Conservation (phyloP, 2,113 vertebrate genomes). For the Silurus glanis region DNA sequence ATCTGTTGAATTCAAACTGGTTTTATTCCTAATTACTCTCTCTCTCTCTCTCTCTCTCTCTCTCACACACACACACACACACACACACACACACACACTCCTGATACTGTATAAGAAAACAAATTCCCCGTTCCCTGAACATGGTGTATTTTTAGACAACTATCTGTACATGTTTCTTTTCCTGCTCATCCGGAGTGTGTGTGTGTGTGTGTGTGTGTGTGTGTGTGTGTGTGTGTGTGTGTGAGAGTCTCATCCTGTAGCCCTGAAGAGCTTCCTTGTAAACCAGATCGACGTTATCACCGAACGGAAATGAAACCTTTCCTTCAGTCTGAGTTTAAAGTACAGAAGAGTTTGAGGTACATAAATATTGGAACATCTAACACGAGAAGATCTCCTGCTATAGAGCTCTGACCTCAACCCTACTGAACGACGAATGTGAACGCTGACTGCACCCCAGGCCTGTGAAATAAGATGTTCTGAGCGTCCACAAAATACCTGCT, state of each 20-base stretch:
- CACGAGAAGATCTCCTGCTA: too few species aligned
- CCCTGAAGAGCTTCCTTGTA: constrained; percentile 26
- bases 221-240: constrained; percentile 4
- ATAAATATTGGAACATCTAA: background rate
- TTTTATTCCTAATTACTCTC: background rate
- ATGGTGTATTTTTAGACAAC: constrained; percentile 42
- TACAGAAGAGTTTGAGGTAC: background rate
- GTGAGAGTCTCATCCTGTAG: constrained; percentile 28
- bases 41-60: background rate
- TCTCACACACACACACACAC: background rate
- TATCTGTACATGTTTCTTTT: constrained; percentile 14
- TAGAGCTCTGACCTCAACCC: too few species aligned
- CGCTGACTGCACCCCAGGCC: too few species aligned
- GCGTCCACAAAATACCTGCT: too few species aligned
- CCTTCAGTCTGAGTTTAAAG: background rate
- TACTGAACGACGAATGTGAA: too few species aligned
- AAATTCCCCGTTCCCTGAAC: constrained; percentile 27
- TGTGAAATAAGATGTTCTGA: too few species aligned
- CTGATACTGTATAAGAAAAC: background rate
- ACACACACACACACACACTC: background rate
- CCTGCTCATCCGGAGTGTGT: background rate
- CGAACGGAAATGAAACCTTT: constrained; percentile 19
- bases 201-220: constrained; percentile 13
- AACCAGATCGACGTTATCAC: background rate
- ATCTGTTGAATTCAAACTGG: too few species aligned